Percentiles rank a stretch among this genome's conserved stretches.
phyloP scores from a whole-genome alignment of 2,113 vertebrate genomes.

The Progne subis region DNA sequence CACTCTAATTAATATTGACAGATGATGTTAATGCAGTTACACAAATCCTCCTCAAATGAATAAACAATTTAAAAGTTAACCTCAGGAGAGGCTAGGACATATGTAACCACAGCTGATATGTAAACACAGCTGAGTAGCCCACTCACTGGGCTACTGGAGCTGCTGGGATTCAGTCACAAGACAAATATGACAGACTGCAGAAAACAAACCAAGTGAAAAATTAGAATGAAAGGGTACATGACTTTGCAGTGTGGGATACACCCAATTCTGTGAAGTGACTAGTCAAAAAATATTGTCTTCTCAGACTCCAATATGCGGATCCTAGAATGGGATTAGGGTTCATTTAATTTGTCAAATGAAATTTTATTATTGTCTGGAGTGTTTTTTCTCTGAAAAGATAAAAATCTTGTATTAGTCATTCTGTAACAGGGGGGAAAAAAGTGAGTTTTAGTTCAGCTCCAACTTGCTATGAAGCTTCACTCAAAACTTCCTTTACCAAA shows the following conservation, averaged over 20 bases:
- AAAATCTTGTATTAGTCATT: not conserved
- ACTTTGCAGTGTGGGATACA: not conserved
- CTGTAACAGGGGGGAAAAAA: not conserved
- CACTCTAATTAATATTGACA: not conserved
- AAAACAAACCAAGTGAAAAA: not conserved
- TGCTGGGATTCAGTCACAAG: not conserved
- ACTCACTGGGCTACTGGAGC: not conserved
- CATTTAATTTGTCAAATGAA: not conserved
- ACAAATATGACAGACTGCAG: not conserved
- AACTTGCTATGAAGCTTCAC: not conserved
- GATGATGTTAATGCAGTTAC: not conserved
- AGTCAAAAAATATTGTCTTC: not conserved
- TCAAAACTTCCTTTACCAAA: not conserved
- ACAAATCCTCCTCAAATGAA: not conserved
- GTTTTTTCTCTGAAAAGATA: not conserved
- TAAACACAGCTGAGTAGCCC: not conserved
- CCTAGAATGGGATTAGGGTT: not conserved
- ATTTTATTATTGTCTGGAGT: not conserved
- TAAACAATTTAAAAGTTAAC: not conserved
- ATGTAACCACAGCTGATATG: not conserved
- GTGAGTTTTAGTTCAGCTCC: not conserved
- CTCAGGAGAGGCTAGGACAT: not conserved
- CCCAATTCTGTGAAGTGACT: not conserved
- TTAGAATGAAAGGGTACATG: not conserved
- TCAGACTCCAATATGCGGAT: not conserved